phyloP scores from a whole-genome alignment of 2,113 vertebrate species.

The Osmerus eperlanus region DNA sequence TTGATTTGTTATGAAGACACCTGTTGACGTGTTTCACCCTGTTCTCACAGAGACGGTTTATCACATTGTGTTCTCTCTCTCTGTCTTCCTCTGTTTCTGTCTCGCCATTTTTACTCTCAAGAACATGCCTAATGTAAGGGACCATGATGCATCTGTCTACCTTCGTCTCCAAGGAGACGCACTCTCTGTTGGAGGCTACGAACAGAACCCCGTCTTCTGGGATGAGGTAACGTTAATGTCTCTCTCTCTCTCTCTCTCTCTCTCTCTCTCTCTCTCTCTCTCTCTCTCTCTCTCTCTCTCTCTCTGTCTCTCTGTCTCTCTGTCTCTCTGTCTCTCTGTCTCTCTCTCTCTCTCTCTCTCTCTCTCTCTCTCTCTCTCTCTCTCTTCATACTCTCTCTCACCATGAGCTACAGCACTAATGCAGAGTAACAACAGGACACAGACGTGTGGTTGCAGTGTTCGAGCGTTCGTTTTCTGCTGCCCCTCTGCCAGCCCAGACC shows the following conservation, averaged over 20 bases:
- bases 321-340: background rate
- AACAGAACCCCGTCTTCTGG: constrained; percentile 94
- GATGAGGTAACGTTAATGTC: constrained; percentile 78
- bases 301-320: background rate
- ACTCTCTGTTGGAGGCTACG: constrained; percentile 94
- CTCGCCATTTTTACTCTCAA: constrained; percentile 42
- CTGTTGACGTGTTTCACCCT: constrained; percentile 1
- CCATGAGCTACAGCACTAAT: background rate
- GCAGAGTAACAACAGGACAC: too few relatives aligned
- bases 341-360: background rate
- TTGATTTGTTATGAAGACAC: constrained; percentile 23
- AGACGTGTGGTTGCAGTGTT: too few relatives aligned
- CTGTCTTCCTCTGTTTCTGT: background rate
- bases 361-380: background rate
- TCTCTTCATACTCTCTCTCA: background rate
- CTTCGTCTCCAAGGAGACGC: constrained; percentile 98
- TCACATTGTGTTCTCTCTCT: background rate
- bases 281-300: background rate
- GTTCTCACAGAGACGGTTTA: background rate
- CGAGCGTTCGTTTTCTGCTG: too few relatives aligned
- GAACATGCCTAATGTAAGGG: constrained; percentile 98
- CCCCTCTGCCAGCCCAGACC: too few relatives aligned
- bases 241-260: background rate
- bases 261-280: background rate
- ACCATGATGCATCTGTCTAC: constrained; percentile 94